A percentile compares a stretch with the other conserved stretches of the same genome.
Conservation (phyloP, 2,888 invertebrate genomes). For the Labia minor region DNA sequence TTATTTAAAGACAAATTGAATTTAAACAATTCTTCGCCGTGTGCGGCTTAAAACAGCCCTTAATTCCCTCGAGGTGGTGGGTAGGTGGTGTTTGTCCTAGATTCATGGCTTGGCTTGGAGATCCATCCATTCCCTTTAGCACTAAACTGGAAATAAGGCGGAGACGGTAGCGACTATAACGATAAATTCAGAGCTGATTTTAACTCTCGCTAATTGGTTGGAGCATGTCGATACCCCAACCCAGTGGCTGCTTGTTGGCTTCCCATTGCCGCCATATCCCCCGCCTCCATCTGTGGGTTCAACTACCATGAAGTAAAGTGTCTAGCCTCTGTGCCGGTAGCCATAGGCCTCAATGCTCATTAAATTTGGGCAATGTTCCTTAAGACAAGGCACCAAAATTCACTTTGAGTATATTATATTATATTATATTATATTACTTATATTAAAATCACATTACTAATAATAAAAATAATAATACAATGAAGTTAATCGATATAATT, state of each 20-base stretch:
- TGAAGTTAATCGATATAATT: too few relatives aligned
- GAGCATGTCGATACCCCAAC: not conserved
- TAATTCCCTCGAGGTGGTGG: too few relatives aligned
- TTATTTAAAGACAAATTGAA: too few relatives aligned
- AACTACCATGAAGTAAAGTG: not conserved
- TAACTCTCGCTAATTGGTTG: constrained; percentile 13
- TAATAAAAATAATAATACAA: too few relatives aligned
- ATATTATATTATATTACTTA: too few relatives aligned
- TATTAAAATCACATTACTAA: too few relatives aligned
- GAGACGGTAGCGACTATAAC: not conserved
- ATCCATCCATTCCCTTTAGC: constrained; percentile 13
- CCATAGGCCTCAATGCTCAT: not conserved
- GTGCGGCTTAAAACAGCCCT: too few relatives aligned
- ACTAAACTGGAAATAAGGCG: constrained; percentile 1
- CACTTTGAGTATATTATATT: too few relatives aligned
- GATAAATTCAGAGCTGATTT: not conserved
- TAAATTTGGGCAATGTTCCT: constrained; percentile 15
- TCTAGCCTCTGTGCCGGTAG: not conserved
- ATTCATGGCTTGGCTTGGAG: not conserved
- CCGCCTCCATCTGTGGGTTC: not conserved
- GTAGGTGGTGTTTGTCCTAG: too few relatives aligned
- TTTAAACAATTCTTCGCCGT: too few relatives aligned
- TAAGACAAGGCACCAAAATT: not conserved
- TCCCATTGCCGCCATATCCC: too few relatives aligned
- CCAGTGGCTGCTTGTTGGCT: not conserved